Conservation (phyloP, 2,888 invertebrate species). For the Galerucella nymphaeae region DNA sequence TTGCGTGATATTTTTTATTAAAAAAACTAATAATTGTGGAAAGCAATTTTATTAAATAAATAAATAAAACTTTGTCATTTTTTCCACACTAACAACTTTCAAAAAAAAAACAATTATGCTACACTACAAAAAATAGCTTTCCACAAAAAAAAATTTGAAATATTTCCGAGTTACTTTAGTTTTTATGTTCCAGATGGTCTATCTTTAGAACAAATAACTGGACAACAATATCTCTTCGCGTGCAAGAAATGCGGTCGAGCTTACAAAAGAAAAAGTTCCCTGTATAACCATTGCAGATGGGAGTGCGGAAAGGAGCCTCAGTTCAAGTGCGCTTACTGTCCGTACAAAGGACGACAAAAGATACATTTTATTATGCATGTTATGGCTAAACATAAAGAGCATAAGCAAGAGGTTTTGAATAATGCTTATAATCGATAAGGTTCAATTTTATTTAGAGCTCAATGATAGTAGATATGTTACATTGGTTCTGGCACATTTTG, state of each 20-base stretch:
- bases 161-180: conserved; percentile 2
- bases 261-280: conserved; percentile 54
- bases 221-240: conserved; percentile 47
- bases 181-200: conserved; percentile 33
- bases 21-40: neutral
- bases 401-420: conserved; percentile 56
- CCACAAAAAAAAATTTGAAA: neutral
- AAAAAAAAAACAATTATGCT: neutral
- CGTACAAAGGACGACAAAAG: conserved; percentile 61
- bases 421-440: conserved; percentile 49
- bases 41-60: neutral
- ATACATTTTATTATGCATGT: conserved; percentile 62
- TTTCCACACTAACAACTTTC: too few relatives aligned
- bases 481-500: too few relatives aligned
- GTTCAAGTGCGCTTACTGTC: conserved; percentile 55
- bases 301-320: conserved; percentile 54
- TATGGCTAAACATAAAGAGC: conserved; percentile 61
- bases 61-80: too few relatives aligned
- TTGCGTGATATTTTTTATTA: neutral
- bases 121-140: neutral
- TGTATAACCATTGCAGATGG: conserved; percentile 55
- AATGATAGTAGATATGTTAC: too few relatives aligned
- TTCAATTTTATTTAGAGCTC: neutral
- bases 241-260: conserved; percentile 52
- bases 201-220: conserved; percentile 43